Evolutionary conservation across 2,888 invertebrate species (phyloP).

Genomic region (Aphodius granarius): DNA sequence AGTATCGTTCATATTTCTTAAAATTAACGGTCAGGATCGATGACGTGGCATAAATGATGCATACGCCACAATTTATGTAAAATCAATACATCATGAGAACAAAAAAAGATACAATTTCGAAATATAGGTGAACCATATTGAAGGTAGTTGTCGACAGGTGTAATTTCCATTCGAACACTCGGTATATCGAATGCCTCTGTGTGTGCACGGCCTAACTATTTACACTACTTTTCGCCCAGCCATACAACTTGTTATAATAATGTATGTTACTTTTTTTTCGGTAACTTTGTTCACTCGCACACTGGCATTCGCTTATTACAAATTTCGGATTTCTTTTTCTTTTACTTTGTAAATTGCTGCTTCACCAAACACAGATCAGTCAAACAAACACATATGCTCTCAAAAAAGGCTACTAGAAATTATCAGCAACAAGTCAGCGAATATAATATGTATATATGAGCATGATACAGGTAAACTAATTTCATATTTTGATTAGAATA

Average conservation of each 20-base stretch:
- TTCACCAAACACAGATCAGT: neutral
- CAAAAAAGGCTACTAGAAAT: neutral
- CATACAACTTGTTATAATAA: neutral
- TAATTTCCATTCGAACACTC: neutral
- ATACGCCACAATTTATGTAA: neutral
- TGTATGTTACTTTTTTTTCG: neutral
- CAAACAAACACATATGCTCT: neutral
- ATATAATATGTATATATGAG: neutral
- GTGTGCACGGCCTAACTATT: constrained; percentile 44
- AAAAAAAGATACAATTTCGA: neutral
- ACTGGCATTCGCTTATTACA: constrained; percentile 17
- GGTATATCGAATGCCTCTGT: neutral
- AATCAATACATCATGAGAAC: neutral
- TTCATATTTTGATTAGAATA: neutral
- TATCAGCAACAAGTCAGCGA: neutral
- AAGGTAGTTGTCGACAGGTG: neutral
- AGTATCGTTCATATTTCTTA: neutral
- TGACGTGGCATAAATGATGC: neutral
- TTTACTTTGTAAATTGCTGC: neutral
- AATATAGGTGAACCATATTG: neutral
- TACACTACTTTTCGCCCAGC: constrained; percentile 42
- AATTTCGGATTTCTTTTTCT: neutral
- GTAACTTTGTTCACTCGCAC: constrained; percentile 14
- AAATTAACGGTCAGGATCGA: neutral
- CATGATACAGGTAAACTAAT: neutral